A percentile compares a stretch with the other conserved stretches of the same genome.
Conservation (phyloP, 2,113 vertebrate genomes). For the Elephas maximus region DNA sequence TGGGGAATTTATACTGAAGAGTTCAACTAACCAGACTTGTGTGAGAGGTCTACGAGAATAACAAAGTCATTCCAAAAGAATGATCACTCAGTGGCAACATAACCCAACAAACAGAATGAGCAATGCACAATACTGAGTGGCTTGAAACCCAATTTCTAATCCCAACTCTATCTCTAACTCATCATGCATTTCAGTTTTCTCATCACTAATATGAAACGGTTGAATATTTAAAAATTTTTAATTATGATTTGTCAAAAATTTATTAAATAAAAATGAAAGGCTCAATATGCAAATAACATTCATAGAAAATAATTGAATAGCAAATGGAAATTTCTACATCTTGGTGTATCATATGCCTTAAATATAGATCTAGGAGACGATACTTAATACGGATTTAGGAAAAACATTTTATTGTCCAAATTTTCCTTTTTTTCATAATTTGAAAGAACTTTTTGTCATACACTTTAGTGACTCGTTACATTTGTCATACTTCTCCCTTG, state of each 20-base stretch:
- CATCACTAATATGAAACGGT: not conserved
- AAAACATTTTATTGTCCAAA: not conserved
- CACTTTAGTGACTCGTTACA: not conserved
- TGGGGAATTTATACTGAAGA: not conserved
- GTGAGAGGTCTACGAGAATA: not conserved
- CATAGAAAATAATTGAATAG: not conserved
- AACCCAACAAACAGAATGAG: not conserved
- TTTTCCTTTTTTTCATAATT: not conserved
- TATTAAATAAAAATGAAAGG: not conserved
- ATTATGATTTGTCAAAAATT: not conserved
- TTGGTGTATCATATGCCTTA: not conserved
- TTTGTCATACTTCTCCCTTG: not conserved
- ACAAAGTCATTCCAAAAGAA: not conserved
- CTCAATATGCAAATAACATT: not conserved
- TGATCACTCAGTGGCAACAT: not conserved
- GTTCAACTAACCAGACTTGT: not conserved
- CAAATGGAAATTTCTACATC: not conserved
- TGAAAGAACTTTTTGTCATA: not conserved
- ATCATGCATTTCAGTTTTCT: not conserved
- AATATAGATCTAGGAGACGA: not conserved
- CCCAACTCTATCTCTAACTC: not conserved
- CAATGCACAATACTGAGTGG: too few species aligned
- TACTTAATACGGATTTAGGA: not conserved
- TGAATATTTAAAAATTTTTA: not conserved
- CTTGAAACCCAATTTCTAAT: not conserved